Conservation (phyloP, 1,140 invertebrate species). For the Formica selysi region DNA sequence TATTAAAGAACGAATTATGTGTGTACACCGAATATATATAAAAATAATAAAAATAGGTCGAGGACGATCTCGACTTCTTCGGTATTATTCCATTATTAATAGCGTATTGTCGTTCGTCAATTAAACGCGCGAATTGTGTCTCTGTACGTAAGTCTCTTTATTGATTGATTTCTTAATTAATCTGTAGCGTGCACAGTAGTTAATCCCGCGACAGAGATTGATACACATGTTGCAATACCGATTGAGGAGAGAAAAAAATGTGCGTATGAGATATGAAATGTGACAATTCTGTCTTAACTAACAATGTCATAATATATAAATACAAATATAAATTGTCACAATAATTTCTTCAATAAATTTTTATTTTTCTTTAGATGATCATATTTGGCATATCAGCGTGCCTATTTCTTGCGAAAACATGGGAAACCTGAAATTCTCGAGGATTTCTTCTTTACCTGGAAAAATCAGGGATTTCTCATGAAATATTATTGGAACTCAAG, state of each 20-base stretch:
- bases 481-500: no score
- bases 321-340: neutral
- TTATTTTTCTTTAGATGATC: neutral
- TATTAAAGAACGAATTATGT: neutral
- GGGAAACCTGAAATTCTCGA: no score
- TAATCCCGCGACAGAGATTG: conserved; percentile 6
- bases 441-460: no score
- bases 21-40: neutral
- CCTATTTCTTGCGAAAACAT: no score
- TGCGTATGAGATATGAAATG: neutral
- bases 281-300: neutral
- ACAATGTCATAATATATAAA: neutral
- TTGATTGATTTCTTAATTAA: conserved; percentile 49
- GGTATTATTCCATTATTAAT: conserved; percentile 69
- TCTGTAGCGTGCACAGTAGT: conserved; percentile 18
- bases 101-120: conserved; percentile 15
- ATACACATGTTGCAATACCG: neutral
- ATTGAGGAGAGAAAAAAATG: neutral
- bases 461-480: no score
- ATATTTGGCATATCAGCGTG: no score
- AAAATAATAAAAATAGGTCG: neutral
- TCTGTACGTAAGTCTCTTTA: neutral
- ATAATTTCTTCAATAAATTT: neutral
- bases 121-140: conserved; percentile 1
- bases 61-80: conserved; percentile 17